phyloP scores from a whole-genome alignment of 2,888 invertebrate genomes.

The Taphrorychus bicolor region DNA sequence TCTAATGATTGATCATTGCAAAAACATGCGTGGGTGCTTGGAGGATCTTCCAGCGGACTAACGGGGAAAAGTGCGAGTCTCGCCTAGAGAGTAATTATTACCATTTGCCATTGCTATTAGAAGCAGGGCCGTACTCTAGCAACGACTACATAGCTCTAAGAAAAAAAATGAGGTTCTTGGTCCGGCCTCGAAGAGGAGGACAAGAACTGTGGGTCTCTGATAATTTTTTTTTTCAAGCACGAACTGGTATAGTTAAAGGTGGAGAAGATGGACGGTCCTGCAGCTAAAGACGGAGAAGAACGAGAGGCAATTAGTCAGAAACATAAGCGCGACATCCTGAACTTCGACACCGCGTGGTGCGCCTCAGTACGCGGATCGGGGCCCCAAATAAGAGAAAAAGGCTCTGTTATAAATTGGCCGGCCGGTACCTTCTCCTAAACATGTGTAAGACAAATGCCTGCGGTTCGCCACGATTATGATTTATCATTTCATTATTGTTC shows the following conservation, averaged over 20 bases:
- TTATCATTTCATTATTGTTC: conserved; percentile 5
- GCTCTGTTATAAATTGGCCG: too few relatives aligned
- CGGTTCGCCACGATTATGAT: conserved; percentile 3
- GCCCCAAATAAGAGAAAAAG: conserved; percentile 30
- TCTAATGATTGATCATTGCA: conserved; percentile 29
- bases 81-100: conserved; percentile 21
- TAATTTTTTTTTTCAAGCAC: too few relatives aligned
- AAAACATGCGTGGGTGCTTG: conserved; percentile 26
- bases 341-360: conserved; percentile 47
- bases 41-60: conserved; percentile 22
- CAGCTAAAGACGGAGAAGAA: neutral
- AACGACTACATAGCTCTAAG: too few relatives aligned
- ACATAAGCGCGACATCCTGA: conserved; percentile 53
- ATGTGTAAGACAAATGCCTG: conserved; percentile 25
- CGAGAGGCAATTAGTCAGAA: conserved; percentile 49
- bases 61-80: conserved; percentile 28
- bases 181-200: too few relatives aligned
- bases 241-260: too few relatives aligned
- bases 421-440: conserved; percentile 10
- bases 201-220: too few relatives aligned
- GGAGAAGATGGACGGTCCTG: conserved; percentile 12
- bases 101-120: conserved; percentile 1
- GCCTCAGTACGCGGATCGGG: too few relatives aligned
- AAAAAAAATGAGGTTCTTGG: too few relatives aligned
- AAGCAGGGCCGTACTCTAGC: neutral